Conservation (phyloP, 2,888 invertebrate genomes). For the Cyaniris semiargus region DNA sequence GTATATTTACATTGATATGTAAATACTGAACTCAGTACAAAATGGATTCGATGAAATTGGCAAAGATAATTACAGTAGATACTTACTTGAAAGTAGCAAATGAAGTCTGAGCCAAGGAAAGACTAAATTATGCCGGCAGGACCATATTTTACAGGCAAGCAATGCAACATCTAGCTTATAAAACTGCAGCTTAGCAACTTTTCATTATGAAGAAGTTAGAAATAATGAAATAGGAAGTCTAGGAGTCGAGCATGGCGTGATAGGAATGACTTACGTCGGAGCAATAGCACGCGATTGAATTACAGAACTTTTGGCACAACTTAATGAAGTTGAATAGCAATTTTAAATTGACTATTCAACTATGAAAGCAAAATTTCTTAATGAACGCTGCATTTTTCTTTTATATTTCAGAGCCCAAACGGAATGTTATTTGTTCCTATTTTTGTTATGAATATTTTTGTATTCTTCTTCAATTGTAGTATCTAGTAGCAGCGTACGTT, state of each 20-base stretch:
- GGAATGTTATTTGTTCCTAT: neutral
- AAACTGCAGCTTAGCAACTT: neutral
- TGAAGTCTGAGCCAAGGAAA: too few species aligned
- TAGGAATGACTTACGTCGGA: constrained; percentile 42
- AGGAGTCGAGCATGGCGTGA: constrained; percentile 42
- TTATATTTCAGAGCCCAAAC: neutral
- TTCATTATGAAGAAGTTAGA: constrained; percentile 25
- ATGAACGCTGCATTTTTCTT: constrained; percentile 8
- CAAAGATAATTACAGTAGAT: too few species aligned
- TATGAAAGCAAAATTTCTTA: constrained; percentile 29
- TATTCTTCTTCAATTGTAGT: neutral
- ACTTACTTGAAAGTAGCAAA: too few species aligned
- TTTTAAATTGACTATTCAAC: constrained; percentile 38
- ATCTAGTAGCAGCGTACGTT: neutral
- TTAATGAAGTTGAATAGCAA: constrained; percentile 42
- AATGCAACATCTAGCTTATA: neutral
- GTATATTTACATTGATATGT: too few species aligned
- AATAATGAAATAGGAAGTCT: constrained; percentile 36
- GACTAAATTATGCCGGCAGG: neutral
- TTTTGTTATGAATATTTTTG: neutral
- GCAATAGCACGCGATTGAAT: constrained; percentile 46
- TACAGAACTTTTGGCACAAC: constrained; percentile 44
- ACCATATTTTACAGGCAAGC: neutral
- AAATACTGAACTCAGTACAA: too few species aligned
- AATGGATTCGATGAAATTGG: too few species aligned